phyloP scores from a whole-genome alignment of 2,113 vertebrate genomes.

The Microcebus jonahi region DNA sequence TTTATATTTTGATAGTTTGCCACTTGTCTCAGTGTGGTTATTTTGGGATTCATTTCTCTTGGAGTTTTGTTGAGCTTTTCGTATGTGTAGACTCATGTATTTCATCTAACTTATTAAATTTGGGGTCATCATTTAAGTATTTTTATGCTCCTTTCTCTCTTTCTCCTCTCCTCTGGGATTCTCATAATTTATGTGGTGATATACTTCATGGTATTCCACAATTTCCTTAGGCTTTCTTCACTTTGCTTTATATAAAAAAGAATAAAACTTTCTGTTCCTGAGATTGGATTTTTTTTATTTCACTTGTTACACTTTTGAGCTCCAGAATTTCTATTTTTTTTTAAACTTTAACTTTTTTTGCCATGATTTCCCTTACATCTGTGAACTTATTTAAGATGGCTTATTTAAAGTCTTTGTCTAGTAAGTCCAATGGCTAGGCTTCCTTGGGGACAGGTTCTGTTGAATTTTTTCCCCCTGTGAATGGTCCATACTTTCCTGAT shows the following conservation, averaged over 20 bases:
- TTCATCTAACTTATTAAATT: neutral
- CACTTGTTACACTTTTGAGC: neutral
- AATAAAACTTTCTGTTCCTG: neutral
- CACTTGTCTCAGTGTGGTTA: neutral
- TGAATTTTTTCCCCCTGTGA: neutral
- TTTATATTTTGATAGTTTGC: neutral
- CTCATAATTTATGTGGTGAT: neutral
- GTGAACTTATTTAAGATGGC: neutral
- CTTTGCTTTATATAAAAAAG: neutral
- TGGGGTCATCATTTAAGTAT: neutral
- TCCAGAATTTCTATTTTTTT: neutral
- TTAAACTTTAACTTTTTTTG: neutral
- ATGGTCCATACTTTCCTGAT: neutral
- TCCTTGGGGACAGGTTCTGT: neutral
- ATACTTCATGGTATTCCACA: neutral
- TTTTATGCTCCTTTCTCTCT: neutral
- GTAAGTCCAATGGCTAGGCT: neutral
- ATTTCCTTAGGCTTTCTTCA: neutral
- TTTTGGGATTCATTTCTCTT: neutral
- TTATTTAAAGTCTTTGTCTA: neutral
- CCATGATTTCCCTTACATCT: neutral
- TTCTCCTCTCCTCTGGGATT: neutral
- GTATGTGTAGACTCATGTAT: neutral
- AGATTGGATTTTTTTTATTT: neutral
- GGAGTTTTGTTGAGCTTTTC: neutral